Evolutionary conservation across 2,797 vertebrate species (phyloP), one percentile per base, ranked within the genome.

Genomic region (Acropternis orthonyx): DNA sequence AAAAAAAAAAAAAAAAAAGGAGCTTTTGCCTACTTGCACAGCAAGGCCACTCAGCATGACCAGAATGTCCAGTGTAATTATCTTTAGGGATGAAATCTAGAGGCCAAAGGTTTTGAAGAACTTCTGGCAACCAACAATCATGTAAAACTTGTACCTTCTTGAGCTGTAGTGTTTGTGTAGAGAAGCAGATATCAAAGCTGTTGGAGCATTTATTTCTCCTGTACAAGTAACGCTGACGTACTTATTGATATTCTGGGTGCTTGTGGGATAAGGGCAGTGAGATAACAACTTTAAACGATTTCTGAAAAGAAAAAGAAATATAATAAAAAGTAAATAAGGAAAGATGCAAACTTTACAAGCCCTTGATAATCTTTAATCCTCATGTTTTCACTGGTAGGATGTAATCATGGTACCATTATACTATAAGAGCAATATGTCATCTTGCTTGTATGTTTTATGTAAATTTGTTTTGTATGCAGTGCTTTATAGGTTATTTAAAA

Each of bases 51-150:
- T 20, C 9, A 2, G 48, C 43, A 10, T 36, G 41, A 28, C 36
- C 30, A 21, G 66, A 58, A 20, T 79, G 75, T 68, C 74, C 73
- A 86, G 36, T 18, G 18, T 10, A 17, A 51, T 75, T 5, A 4
- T 67, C 73, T 88, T 59, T 46, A 9, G 22, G 59, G 61, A 22
- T 59, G 66, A 93, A 91, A 92, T 58, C 36, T 27, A 22, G 34
- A 85, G 87, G 91, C 67, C 81, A 77, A 68, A 92, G 69, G 84
- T 52, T 90, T 55, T 19, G 22, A 82, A 82, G 56, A 93, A 90
- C 79, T 95, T 82, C 7, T 46, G 44, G 37, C 77, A 72, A 67
- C 78, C 67, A 96, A 28, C 22, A 54, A 8, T 36, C 39, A 7
- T 19, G 54, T 62, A 83, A 72, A 95, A 79, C 32, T 63, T 7